A percentile compares a stretch with the other conserved stretches of the same genome.
Evolutionary conservation across 1,140 invertebrate species (phyloP).

Genomic region (Drosophila insularis): DNA sequence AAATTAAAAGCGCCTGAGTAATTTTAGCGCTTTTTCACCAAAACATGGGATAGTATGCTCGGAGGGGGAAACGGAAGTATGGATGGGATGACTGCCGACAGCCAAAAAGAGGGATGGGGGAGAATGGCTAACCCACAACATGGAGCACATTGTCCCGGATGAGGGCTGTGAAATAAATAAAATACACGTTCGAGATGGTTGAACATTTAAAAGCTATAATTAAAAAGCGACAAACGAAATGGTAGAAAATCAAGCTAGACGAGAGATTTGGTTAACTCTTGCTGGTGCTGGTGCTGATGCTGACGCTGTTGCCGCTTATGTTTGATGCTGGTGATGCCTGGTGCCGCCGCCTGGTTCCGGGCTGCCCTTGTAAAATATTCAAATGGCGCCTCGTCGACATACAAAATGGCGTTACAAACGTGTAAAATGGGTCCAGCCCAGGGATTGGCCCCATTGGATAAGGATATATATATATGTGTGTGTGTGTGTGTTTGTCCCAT

Average conservation of each 20-base stretch:
- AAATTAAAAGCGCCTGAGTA: slow-evolving; percentile 79
- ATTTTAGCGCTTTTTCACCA: slow-evolving; percentile 71
- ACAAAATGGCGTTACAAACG: slow-evolving; percentile 74
- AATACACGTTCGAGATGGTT: slow-evolving; percentile 73
- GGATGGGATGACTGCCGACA: slow-evolving; percentile 10
- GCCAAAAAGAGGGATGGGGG: background rate
- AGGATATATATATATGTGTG: too few species aligned
- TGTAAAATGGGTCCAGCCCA: slow-evolving; percentile 55
- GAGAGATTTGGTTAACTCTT: slow-evolving; percentile 52
- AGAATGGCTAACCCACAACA: slow-evolving; percentile 43
- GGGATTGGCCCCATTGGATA: background rate
- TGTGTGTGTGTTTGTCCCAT: background rate
- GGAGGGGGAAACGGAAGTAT: slow-evolving; percentile 61
- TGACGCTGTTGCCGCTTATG: background rate
- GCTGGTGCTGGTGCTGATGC: slow-evolving; percentile 19
- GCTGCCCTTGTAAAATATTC: slow-evolving; percentile 69
- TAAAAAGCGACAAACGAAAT: slow-evolving; percentile 66
- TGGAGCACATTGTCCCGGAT: slow-evolving; percentile 75
- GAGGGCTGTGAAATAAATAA: slow-evolving; percentile 75
- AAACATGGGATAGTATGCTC: slow-evolving; percentile 25
- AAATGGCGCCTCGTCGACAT: slow-evolving; percentile 68
- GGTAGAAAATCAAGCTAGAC: slow-evolving; percentile 52
- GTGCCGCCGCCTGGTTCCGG: slow-evolving; percentile 13
- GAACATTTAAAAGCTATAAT: slow-evolving; percentile 78
- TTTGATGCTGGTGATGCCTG: background rate